phyloP scores from a whole-genome alignment of 2,113 vertebrate species.

The Boulengerochromis microlepis region DNA sequence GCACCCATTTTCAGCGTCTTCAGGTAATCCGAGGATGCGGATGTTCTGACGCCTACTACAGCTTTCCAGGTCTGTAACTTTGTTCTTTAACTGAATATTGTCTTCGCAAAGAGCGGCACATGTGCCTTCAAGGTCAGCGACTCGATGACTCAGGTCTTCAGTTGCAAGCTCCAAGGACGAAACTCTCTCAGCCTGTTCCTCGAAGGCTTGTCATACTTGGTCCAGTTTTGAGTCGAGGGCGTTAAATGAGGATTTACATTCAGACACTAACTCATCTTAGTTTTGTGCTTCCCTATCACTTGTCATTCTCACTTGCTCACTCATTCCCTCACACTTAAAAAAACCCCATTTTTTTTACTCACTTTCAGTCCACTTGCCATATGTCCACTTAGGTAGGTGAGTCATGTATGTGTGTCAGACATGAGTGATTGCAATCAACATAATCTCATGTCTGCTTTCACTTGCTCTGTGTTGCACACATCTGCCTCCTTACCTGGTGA shows the following conservation, averaged over 20 bases:
- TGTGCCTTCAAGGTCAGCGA: background rate
- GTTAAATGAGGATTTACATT: background rate
- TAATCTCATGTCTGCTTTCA: constrained; percentile 57
- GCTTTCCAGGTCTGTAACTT: background rate
- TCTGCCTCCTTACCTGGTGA: constrained; percentile 9
- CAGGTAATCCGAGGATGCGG: background rate
- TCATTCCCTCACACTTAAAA: background rate
- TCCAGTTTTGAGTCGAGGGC: background rate
- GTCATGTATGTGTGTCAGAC: constrained; percentile 32
- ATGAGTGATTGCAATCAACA: constrained; percentile 48
- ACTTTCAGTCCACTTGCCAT: background rate
- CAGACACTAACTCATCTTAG: background rate
- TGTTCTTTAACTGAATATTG: background rate
- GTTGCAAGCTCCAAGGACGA: background rate
- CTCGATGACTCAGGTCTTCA: background rate
- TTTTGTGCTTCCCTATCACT: constrained; percentile 27
- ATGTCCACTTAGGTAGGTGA: background rate
- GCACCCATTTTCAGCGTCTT: background rate
- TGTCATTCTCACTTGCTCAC: background rate
- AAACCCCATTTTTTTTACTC: rapidly evolving
- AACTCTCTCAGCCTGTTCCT: background rate
- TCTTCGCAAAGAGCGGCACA: background rate
- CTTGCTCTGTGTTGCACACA: constrained; percentile 41
- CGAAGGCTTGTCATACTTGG: background rate
- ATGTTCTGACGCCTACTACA: background rate